A percentile compares a stretch with the other conserved stretches of the same genome.
Evolutionary conservation across 2,797 vertebrate genomes (phyloP).

Genomic region (Sebastiscus tertius): DNA sequence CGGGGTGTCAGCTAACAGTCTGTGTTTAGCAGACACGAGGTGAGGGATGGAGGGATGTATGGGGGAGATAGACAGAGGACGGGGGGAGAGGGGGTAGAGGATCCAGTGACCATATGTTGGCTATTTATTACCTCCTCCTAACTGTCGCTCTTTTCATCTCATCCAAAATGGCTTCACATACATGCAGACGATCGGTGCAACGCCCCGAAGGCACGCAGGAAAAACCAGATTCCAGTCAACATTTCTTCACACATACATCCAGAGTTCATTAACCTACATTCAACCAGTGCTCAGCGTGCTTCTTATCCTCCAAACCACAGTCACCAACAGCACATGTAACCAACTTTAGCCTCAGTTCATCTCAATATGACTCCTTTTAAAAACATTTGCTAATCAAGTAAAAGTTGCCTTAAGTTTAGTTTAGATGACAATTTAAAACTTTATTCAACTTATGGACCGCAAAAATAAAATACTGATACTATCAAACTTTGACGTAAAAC

Average conservation of each 20-base stretch:
- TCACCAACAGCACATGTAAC: neutral
- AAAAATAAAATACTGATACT: too few species aligned
- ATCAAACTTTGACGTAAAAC: neutral
- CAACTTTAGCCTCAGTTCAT: too few species aligned
- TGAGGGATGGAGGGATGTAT: slow-evolving; percentile 46
- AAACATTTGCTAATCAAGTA: neutral
- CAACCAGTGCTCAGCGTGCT: neutral
- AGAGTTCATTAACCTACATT: neutral
- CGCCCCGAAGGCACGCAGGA: neutral
- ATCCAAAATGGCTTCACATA: neutral
- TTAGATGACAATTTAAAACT: too few species aligned
- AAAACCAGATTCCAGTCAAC: neutral
- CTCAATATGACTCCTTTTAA: too few species aligned
- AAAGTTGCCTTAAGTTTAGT: neutral
- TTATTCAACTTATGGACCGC: too few species aligned
- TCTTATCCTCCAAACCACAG: neutral
- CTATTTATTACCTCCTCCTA: slow-evolving; percentile 76
- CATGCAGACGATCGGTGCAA: neutral
- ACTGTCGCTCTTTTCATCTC: slow-evolving; percentile 34
- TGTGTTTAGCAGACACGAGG: slow-evolving; percentile 37
- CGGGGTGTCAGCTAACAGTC: slow-evolving; percentile 56
- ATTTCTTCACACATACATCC: neutral
- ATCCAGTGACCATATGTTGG: slow-evolving; percentile 77
- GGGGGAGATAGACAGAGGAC: slow-evolving; percentile 11
- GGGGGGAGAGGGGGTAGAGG: slow-evolving; percentile 18